Conservation (phyloP, 2,797 vertebrate genomes). For the Sternarchorhynchus goeldii region DNA sequence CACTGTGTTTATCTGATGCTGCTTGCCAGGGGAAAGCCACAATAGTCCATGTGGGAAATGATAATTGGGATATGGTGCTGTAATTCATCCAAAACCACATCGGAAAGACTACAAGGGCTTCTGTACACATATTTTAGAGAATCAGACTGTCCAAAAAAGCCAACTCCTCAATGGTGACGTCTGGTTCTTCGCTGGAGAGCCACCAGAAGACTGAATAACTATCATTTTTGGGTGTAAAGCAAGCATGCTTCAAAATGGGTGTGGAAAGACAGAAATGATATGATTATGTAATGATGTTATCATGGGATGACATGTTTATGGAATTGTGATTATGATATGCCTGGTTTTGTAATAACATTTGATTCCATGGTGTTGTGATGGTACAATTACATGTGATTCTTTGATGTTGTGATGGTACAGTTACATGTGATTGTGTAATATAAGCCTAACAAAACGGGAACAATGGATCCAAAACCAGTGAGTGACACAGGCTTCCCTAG, state of each 20-base stretch:
- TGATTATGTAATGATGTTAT: too few relatives aligned
- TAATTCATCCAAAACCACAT: slow-evolving; percentile 36
- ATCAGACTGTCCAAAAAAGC: slow-evolving; percentile 36
- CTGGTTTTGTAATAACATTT: too few relatives aligned
- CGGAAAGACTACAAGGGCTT: slow-evolving; percentile 35
- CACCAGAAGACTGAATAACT: slow-evolving; percentile 20
- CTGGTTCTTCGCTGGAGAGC: neutral
- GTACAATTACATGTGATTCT: too few relatives aligned
- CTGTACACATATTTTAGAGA: slow-evolving; percentile 37
- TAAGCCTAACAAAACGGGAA: slow-evolving; percentile 7
- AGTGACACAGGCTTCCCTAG: slow-evolving; percentile 28
- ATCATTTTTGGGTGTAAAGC: neutral
- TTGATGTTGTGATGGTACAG: too few relatives aligned
- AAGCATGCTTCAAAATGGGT: slow-evolving; percentile 1
- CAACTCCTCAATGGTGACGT: slow-evolving; percentile 19
- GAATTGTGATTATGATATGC: too few relatives aligned
- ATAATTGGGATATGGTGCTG: slow-evolving; percentile 23
- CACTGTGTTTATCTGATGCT: slow-evolving; percentile 13
- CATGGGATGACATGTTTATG: too few relatives aligned
- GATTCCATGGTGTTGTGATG: too few relatives aligned
- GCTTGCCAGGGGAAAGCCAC: slow-evolving; percentile 45
- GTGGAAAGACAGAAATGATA: slow-evolving; percentile 17
- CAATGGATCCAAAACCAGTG: slow-evolving; percentile 16
- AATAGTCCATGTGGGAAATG: slow-evolving; percentile 47
- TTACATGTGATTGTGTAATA: slow-evolving; percentile 1